Percentiles rank a stretch among this genome's conserved stretches.
These are phyloP conservation scores for Champsocephalus esox DNA, from an alignment of 2,797 vertebrate genomes.

Conservation along the genomic window DNA sequence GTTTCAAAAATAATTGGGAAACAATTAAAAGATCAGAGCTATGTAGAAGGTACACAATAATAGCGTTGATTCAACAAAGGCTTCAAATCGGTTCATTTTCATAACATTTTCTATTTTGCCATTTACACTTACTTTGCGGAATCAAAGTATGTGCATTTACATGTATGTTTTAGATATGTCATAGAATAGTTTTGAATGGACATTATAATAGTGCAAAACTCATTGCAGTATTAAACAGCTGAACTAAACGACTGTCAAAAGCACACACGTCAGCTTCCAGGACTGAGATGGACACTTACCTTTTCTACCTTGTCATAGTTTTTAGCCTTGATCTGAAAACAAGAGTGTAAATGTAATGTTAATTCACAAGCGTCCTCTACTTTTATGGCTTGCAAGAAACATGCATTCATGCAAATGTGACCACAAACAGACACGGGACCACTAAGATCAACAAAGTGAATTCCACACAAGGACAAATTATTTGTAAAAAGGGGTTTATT, in stretches of 20 bases:
- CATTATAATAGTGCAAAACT: neutral
- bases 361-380: constrained; percentile 56
- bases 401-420: constrained; percentile 70
- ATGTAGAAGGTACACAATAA: no score
- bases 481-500: constrained; percentile 79
- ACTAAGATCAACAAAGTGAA: constrained; percentile 88
- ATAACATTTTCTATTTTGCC: no score
- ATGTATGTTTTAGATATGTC: no score
- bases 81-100: no score
- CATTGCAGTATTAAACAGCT: neutral
- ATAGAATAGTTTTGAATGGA: no score
- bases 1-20: no score
- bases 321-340: constrained; percentile 99
- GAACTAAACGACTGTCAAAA: neutral
- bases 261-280: neutral
- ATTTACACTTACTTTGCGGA: no score
- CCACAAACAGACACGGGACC: constrained; percentile 24
- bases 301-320: constrained; percentile 99
- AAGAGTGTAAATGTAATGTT: constrained; percentile 84
- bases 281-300: constrained; percentile 86
- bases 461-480: constrained; percentile 84
- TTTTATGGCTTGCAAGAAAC: constrained; percentile 46
- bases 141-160: no score
- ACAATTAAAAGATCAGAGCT: no score
- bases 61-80: no score